phyloP scores from a whole-genome alignment of 2,113 vertebrate genomes.

The Henicopernis longicauda region DNA sequence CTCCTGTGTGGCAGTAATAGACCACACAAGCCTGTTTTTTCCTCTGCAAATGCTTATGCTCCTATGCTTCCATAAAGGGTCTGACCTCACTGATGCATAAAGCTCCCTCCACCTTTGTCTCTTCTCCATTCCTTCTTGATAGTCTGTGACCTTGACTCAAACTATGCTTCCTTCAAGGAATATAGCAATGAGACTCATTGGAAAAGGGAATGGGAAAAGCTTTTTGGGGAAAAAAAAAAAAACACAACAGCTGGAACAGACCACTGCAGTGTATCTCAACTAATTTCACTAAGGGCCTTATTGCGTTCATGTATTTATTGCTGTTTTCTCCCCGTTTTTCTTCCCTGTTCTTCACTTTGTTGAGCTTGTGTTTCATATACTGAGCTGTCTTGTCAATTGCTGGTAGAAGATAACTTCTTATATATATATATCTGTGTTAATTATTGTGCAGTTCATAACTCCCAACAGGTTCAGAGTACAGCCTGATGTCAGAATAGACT shows the following conservation, averaged over 20 bases:
- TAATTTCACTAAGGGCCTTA: background rate
- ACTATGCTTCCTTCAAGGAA: background rate
- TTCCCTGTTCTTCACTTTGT: background rate
- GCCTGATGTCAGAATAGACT: background rate
- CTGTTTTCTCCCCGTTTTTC: background rate
- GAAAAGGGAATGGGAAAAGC: background rate
- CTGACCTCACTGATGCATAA: background rate
- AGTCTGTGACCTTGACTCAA: background rate
- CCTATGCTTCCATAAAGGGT: background rate
- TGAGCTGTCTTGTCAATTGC: background rate
- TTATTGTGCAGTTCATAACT: background rate
- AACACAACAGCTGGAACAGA: background rate
- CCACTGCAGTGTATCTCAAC: background rate
- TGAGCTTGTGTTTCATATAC: background rate
- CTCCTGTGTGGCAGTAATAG: background rate
- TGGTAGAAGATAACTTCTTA: background rate
- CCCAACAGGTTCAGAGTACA: background rate
- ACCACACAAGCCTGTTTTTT: background rate
- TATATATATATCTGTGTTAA: background rate
- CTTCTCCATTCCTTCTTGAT: background rate
- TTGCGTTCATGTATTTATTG: background rate
- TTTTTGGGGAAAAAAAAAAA: background rate
- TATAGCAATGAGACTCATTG: background rate
- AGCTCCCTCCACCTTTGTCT: background rate
- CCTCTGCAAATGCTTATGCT: background rate